Evolutionary conservation across 2,797 vertebrate species (phyloP).

Genomic region (Serranus cabrilla): DNA sequence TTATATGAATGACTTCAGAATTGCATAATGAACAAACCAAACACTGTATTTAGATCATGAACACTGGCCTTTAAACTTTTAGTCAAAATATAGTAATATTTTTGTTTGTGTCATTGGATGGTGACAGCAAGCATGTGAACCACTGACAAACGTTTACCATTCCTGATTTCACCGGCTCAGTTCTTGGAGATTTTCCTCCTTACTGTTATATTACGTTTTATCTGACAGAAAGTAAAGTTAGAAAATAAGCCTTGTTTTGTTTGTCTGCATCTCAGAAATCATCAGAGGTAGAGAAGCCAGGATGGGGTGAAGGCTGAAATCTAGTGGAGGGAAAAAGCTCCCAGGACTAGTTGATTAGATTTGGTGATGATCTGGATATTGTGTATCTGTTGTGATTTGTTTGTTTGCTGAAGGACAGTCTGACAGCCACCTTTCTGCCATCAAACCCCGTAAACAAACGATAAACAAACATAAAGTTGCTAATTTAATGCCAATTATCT

Average conservation of each 20-base stretch:
- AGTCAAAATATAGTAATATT: not conserved
- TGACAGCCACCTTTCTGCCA: not conserved
- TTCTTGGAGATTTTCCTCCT: not conserved
- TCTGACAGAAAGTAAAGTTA: not conserved
- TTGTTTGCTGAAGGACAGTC: not conserved
- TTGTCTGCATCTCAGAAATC: not conserved
- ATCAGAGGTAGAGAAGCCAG: not conserved
- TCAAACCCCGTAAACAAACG: constrained; percentile 2
- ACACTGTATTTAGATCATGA: no score
- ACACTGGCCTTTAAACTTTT: not conserved
- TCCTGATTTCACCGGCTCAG: not conserved
- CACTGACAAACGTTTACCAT: not conserved
- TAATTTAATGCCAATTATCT: not conserved
- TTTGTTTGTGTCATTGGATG: not conserved
- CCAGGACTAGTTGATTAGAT: not conserved
- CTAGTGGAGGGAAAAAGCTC: not conserved
- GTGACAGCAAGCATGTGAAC: not conserved
- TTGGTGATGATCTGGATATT: not conserved
- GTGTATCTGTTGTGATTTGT: not conserved
- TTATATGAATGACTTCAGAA: not conserved
- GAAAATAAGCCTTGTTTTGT: not conserved
- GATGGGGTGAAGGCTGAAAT: not conserved
- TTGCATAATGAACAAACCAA: no score
- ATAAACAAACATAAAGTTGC: not conserved
- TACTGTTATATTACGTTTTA: not conserved